Conservation (phyloP, 2,888 invertebrate genomes). For the Cancer borealis region DNA sequence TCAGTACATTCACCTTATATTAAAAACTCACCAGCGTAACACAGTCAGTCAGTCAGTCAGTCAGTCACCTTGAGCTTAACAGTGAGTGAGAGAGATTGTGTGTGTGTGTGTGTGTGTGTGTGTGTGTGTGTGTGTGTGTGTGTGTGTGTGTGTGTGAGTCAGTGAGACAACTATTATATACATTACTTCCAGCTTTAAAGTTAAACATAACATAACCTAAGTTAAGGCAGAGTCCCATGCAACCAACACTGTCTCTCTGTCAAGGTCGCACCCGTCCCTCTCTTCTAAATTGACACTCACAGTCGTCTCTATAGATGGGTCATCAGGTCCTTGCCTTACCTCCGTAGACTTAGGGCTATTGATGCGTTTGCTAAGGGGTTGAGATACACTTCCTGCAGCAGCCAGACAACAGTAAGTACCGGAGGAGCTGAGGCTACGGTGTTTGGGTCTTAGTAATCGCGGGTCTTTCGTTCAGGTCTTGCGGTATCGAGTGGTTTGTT, state of each 20-base stretch:
- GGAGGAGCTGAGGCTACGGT: background rate
- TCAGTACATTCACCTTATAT: too few species aligned
- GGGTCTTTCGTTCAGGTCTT: background rate
- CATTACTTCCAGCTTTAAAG: background rate
- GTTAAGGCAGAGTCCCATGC: background rate
- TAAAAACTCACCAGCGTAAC: too few species aligned
- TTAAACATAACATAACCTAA: too few species aligned
- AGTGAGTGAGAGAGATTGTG: background rate
- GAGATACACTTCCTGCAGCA: constrained; percentile 13
- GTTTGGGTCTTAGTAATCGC: background rate
- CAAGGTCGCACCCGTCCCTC: constrained; percentile 33
- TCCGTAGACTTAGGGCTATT: background rate
- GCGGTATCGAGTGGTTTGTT: constrained; percentile 27
- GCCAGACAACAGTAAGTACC: constrained; percentile 6
- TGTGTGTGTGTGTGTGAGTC: background rate
- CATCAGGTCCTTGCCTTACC: background rate
- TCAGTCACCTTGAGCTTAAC: background rate
- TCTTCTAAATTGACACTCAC: background rate
- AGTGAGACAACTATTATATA: too few species aligned
- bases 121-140: background rate
- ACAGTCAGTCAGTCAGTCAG: background rate
- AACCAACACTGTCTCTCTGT: background rate
- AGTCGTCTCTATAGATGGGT: constrained; percentile 21
- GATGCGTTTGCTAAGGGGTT: background rate
- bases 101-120: background rate